Evolutionary conservation across 1,140 invertebrate species (phyloP), one percentile per base, ranked within the genome.

Genomic region (Caenorhabditis brenneri): DNA sequence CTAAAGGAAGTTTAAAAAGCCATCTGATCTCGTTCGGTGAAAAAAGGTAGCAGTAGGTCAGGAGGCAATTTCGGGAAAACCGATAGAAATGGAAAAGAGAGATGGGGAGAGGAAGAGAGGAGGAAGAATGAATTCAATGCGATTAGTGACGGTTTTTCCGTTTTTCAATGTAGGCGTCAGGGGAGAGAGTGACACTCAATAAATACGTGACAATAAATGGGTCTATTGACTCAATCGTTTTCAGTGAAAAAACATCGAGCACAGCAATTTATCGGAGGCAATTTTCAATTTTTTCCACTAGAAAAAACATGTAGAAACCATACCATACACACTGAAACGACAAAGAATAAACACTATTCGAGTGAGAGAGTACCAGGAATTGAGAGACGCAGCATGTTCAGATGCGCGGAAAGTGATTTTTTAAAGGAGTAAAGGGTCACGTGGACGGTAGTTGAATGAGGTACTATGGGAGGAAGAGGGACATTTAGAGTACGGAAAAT

Each of bases 341-440:
- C 65, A 42, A 39, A 42, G 36, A 74, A 42, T 42, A 74, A 42
- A 74, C 29, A 74, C 9, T 36, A 5, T 4, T 7, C 4, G 10
- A 36, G 6, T 10, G 33, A 27, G 33, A 42, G 65, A 74, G 29
- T 42, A 10, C 15, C 12, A 10, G 53, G 24, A 55, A 24, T 36
- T 33, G 15, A 36, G 65, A 74, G 65, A 74, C 65, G 36, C 65
- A 74, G 65, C n/a, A 42, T 5, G 12, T 12, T 12, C 19, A 42
- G 15, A 74, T 42, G 65, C 65, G 65, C 65, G 58, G 58, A 74
- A 74, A 74, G 15, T n/a, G 65, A 74, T 74, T 74, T 74, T 74
- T 74, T 22, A 74, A 74, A 74, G 65, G 36, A 74, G 12, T 29
- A 36, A 22, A 15, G 65, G 65, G 65, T 74, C 65, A 74, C 65